Evolutionary conservation across 2,113 vertebrate species (phyloP), one percentile per base, ranked within the genome.

Genomic region (Cyrtonyx montezumae): DNA sequence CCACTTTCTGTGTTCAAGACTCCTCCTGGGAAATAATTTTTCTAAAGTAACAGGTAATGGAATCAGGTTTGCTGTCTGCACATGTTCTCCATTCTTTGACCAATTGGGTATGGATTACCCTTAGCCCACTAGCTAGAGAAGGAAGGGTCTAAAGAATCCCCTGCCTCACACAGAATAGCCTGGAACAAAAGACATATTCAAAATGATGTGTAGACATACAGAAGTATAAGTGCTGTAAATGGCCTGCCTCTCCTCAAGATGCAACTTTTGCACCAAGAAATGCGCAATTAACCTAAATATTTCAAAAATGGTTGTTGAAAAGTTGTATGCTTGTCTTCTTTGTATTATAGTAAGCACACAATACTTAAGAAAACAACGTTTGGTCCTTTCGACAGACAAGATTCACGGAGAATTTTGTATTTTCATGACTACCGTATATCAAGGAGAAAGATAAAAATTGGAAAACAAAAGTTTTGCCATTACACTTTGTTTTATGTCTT

Each of bases 221-320:
- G 14, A 83, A 28, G 6, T 4, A 11, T 0, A 0, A 19, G 6
- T 74, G 4, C 32, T 1, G 1, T 34, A 63, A 56, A 15, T 8
- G 7, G 10, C 46, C 42, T 59, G 37, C 20, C 11, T 11, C 9
- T 77, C 14, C 17, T 74, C n/a, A 62, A 15, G 26, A 26, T 18
- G n/a, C 3, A 3, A 26, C 11, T n/a, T 8, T 51, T 26, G 7
- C 40, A 77, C 16, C 32, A 59, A 0, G 6, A 10, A 22, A 1
- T 62, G 19, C 18, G 45, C 4, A 36, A 11, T n/a, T 62, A 58
- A 36, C 19, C 8, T n/a, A 30, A 80, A 10, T 21, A 13, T 65
- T 61, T 56, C n/a, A 36, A 36, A 36, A 4, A 65, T 16, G 17
- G 7, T 32, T 67, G 34, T 7, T 7, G 15, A 51, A 15, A 21